Conservation (phyloP, 30 jellyfish, hydroid and myxozoan species). For the Hydra vulgaris region DNA sequence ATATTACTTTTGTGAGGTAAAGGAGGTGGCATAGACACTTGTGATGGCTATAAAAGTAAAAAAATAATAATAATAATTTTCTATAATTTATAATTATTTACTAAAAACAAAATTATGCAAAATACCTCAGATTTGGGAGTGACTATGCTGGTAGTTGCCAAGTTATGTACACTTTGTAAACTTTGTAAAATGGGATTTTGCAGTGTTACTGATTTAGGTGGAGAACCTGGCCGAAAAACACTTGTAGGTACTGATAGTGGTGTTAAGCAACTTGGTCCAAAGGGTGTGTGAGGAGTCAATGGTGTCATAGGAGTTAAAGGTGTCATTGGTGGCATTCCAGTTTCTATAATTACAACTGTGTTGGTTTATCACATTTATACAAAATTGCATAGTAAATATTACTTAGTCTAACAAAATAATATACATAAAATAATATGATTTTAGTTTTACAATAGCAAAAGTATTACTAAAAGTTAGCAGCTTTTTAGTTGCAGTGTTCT, state of each 20-base stretch:
- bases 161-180: conserved; percentile 13
- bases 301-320: conserved; percentile 96
- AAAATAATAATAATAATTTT: background rate
- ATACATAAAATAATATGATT: no score
- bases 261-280: conserved; percentile 39
- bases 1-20: conserved; percentile 26
- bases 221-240: conserved; percentile 58
- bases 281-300: conserved; percentile 74
- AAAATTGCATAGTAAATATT: no score
- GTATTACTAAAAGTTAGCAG: no score
- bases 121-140: background rate
- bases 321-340: conserved; percentile 86
- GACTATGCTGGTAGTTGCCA: background rate
- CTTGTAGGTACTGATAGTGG: conserved; percentile 60
- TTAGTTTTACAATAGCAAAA: no score
- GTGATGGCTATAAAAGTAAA: background rate
- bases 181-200: conserved; percentile 28
- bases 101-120: background rate
- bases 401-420: no score
- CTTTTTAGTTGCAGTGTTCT: no score
- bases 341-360: no score
- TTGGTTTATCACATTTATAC: no score
- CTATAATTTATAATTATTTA: no score
- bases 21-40: conserved; percentile 40
- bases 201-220: conserved; percentile 44